Evolutionary conservation across 64 coral and sea anemone species (phyloP).

Genomic region (Cladopsammia gracilis): DNA sequence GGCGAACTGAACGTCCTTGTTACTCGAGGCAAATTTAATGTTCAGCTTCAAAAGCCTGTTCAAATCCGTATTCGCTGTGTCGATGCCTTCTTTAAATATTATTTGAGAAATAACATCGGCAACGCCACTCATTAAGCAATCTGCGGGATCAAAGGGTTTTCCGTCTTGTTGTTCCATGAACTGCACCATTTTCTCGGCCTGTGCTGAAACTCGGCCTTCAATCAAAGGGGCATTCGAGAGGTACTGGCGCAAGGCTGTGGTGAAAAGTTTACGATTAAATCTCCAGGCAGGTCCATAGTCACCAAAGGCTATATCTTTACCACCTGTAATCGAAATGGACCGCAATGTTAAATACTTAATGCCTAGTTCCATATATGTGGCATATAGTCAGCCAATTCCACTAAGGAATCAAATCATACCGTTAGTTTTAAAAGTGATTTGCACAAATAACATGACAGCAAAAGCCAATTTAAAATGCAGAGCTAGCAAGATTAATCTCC

Average conservation of each 20-base stretch:
- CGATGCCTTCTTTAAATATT: slow-evolving; percentile 7
- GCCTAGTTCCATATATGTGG: too few species aligned
- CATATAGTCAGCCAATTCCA: too few species aligned
- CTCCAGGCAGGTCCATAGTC: slow-evolving; percentile 67
- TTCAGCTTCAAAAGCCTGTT: background rate
- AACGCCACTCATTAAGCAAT: background rate
- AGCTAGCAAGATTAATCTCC: too few species aligned
- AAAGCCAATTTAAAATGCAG: too few species aligned
- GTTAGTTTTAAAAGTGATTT: too few species aligned
- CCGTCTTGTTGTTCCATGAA: slow-evolving; percentile 34
- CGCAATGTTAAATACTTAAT: background rate
- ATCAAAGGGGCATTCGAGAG: slow-evolving; percentile 8
- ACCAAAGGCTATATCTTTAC: slow-evolving; percentile 67
- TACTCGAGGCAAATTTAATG: background rate
- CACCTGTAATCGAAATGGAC: slow-evolving; percentile 6
- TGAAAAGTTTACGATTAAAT: slow-evolving; percentile 64
- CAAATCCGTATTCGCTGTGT: slow-evolving; percentile 30
- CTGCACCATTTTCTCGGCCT: slow-evolving; percentile 38
- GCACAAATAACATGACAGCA: too few species aligned
- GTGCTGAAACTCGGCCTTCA: slow-evolving; percentile 5
- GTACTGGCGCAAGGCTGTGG: slow-evolving; percentile 49
- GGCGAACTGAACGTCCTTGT: background rate
- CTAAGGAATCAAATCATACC: too few species aligned
- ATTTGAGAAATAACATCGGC: slow-evolving; percentile 39
- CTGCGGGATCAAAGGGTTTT: slow-evolving; percentile 34